Evolutionary conservation across 2,888 invertebrate genomes (phyloP), one percentile per base, ranked within the genome.

Genomic region (Geophilus truncorum): DNA sequence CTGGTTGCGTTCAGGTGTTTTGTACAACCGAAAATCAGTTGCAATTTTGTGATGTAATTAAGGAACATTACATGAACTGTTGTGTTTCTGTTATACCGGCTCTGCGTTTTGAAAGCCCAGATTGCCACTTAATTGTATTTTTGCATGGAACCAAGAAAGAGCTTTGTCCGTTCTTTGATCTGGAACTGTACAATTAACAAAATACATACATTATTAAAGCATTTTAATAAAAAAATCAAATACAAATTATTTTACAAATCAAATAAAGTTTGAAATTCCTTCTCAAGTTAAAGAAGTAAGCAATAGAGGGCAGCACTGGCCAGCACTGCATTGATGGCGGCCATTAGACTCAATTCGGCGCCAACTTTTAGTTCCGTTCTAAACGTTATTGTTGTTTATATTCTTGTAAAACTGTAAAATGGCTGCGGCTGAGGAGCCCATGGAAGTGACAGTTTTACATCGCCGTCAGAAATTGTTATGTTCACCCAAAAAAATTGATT

Each of bases 41-140:
- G 3, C 21, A 62, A 10, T 62, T 62, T 62, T 23, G 21, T 23
- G 21, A 62, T 21, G 15, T 62, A 10, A 23, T 62, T 6, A 7
- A 23, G 23, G 57, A 18, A 1, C 10, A 10, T 62, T 62, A 21
- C 21, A 23, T 4, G 3, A 23, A 62, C 12, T 34, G 32, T 30
- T 32, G 76, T 18, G 34, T 78, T 3, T 78, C 78, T n/a, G 18
- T 78, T 34, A 34, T 78, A n/a, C 78, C 78, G 12, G 40, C 36
- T 30, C 0, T 34, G 10, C 18, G 34, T 25, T 76, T 76, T 15
- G 76, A 76, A 9, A 9, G 15, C 5, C 0, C 76, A 2, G 34
- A 76, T 25, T 76, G 32, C 28, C 21, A 23, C 10, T 62, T 62
- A 23, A 62, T 62, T 62, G 57, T 23, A 23, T 62, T 62, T 21